These are phyloP conservation scores for Pachypsylla venusta DNA, from an alignment of 1,140 invertebrate species.

Conservation along the genomic window DNA sequence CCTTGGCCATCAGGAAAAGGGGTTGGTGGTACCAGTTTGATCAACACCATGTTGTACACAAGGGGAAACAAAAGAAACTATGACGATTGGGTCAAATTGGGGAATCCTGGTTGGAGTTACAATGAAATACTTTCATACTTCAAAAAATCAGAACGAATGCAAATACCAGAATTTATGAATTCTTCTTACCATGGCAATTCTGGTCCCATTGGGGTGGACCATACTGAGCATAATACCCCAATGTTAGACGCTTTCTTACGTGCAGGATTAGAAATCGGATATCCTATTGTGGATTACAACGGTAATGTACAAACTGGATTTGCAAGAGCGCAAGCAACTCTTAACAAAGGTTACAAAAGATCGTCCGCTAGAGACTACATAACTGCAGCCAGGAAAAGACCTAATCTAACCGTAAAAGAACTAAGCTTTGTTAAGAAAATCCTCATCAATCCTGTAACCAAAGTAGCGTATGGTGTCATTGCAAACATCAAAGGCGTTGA, in stretches of 20 bases:
- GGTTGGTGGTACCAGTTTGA: conserved; percentile 43
- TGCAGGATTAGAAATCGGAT: conserved; percentile 36
- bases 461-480: conserved; percentile 19
- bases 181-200: conserved; percentile 38
- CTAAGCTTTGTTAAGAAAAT: conserved; percentile 30
- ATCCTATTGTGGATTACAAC: conserved; percentile 31
- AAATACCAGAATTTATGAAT: conserved; percentile 33
- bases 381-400: conserved; percentile 34
- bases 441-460: conserved; percentile 29
- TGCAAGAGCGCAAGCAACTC: conserved; percentile 36
- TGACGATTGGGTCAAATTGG: conserved; percentile 36
- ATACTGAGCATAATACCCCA: neutral
- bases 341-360: conserved; percentile 41
- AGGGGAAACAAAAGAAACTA: conserved; percentile 42
- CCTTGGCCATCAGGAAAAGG: conserved; percentile 40
- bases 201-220: conserved; percentile 21
- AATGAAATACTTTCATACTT: conserved; percentile 52
- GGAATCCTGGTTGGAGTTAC: conserved; percentile 43
- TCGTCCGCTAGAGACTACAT: conserved; percentile 46
- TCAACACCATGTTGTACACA: conserved; percentile 48
- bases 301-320: conserved; percentile 27
- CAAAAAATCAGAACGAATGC: conserved; percentile 40
- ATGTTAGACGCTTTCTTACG: conserved; percentile 34
- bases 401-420: conserved; percentile 38
- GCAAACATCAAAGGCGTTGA: conserved; percentile 14